Conservation (phyloP, 2,888 invertebrate species). For the Drepana falcataria region DNA sequence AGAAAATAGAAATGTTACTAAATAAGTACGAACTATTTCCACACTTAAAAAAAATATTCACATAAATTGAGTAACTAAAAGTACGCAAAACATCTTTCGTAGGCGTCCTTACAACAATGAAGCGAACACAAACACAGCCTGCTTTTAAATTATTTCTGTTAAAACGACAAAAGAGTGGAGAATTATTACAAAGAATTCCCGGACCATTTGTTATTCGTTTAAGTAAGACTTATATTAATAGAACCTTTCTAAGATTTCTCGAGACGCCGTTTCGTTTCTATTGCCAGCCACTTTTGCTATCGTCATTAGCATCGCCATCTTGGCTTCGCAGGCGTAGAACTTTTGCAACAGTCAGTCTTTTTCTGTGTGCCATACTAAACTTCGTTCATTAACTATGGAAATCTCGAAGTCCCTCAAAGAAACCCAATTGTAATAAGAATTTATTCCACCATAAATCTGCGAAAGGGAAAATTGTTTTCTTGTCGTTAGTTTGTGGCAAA, state of each 20-base stretch:
- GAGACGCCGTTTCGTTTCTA: neutral
- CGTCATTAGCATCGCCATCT: conserved; percentile 25
- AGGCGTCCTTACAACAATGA: neutral
- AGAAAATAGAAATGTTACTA: no score
- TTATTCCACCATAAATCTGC: neutral
- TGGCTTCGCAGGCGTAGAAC: conserved; percentile 28
- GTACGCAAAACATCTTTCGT: no score
- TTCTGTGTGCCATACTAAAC: conserved; percentile 17
- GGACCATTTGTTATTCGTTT: neutral
- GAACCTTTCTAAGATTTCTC: neutral
- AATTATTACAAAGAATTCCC: neutral
- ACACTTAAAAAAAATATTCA: no score
- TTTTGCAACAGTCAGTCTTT: conserved; percentile 8
- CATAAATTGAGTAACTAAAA: no score
- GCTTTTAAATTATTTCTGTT: no score
- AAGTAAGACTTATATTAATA: neutral
- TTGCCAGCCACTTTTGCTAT: neutral
- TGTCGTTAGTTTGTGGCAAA: no score
- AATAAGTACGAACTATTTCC: no score
- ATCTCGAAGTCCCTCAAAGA: conserved; percentile 11
- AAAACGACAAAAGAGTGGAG: neutral
- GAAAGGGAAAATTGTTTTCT: neutral
- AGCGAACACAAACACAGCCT: neutral
- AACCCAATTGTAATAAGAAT: conserved; percentile 4
- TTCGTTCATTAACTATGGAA: conserved; percentile 18